Base-by-base conservation (phyloP, 2,797 vertebrate species). In the Chaenodraco wilsoni region DNA sequence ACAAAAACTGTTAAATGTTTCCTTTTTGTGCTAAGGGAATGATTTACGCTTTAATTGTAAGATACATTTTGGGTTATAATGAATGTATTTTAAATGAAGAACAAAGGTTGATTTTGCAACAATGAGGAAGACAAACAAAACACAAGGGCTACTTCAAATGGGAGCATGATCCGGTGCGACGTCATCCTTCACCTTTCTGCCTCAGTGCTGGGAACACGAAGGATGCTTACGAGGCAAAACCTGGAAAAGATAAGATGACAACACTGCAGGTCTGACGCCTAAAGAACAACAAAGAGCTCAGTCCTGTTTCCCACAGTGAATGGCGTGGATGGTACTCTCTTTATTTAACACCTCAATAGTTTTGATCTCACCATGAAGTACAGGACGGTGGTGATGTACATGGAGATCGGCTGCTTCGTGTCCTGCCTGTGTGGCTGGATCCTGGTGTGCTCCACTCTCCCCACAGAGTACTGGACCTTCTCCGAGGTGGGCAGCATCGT, bases 381-480 rank as follows among this genome's bases (percentile, higher is more conserved):
- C 72, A 85, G 90, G 65, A 91, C 84, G 0, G 54, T 90, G 79
- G 78, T 92, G 67, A 95, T 95, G 94, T 95, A 95, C 61, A 16
- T 91, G 72, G 94, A 95, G 88, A 93, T 95, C 2, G 93, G 93
- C 62, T 92, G 91, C 80, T 95, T 95, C 1, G 84, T 95, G 45
- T 86, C 83, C 16, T 94, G 94, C 41, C 79, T 95, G 33, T 86
- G 78, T 2, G 95, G 95, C 23, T 95, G 95, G 95, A 90, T 94
- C 54, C 86, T 95, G 66, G 93, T 94, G 63, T 93, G 93, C 16
- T 95, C 94, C 73, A 95, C 95, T 19, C 82, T 95, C 3, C 86
- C 94, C 48, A 95, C 90, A 0, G 95, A 95, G 84, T 95, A 92
- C 91, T 95, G 95, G 95, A 92, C 90, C 15, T 89, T 90, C 73